These are phyloP conservation scores for Oligia fasciuncula DNA, from an alignment of 2,888 invertebrate species.

Conservation along the genomic window DNA sequence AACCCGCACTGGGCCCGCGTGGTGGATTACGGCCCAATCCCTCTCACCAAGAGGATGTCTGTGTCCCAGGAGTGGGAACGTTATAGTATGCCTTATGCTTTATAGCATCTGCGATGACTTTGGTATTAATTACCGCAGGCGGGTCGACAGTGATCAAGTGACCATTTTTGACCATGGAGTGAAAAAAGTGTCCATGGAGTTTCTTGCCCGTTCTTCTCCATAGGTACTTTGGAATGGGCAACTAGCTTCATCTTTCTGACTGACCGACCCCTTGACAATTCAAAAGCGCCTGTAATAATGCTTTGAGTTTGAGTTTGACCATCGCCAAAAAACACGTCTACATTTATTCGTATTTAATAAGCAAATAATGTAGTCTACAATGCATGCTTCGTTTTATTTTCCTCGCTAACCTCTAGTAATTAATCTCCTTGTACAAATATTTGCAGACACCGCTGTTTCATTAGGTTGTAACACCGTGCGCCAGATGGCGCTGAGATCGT, in stretches of 20 bases:
- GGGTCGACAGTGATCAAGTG: not conserved
- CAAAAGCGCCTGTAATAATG: too few species aligned
- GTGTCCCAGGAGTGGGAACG: too few species aligned
- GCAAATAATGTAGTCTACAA: conserved; percentile 11
- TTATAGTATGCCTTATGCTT: not conserved
- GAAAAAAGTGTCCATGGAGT: too few species aligned
- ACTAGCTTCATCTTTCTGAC: too few species aligned
- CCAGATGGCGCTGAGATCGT: conserved; percentile 77
- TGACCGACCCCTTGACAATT: too few species aligned
- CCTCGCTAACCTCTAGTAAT: conserved; percentile 54
- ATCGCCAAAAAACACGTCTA: not conserved
- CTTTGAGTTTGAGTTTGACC: too few species aligned
- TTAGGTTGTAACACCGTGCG: conserved; percentile 71
- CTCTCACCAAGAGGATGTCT: too few species aligned
- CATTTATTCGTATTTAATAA: not conserved
- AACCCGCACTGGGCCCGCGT: too few species aligned
- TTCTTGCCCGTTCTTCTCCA: too few species aligned
- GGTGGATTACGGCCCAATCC: too few species aligned
- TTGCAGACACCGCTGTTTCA: conserved; percentile 76
- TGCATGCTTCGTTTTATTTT: conserved; percentile 38
- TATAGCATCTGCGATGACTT: not conserved
- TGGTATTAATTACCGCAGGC: not conserved
- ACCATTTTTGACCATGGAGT: not conserved
- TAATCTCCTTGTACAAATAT: conserved; percentile 68
- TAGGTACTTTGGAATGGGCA: too few species aligned